phyloP scores from a whole-genome alignment of 2,888 invertebrate genomes.

The Drosophila conformis region DNA sequence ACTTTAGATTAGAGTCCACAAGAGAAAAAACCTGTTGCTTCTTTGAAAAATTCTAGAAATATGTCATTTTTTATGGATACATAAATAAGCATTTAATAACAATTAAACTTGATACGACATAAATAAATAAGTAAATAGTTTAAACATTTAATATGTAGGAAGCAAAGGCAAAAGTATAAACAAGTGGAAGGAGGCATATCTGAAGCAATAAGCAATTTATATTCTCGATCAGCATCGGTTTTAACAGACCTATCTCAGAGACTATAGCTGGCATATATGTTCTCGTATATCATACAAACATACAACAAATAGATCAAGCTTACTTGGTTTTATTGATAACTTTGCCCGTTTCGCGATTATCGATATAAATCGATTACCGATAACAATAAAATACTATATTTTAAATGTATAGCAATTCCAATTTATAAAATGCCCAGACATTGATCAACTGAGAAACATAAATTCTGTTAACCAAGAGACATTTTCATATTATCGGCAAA shows the following conservation, averaged over 20 bases:
- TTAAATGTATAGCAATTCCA: neutral
- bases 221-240: neutral
- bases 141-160: neutral
- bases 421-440: neutral
- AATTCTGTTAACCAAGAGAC: neutral
- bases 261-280: neutral
- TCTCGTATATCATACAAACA: neutral
- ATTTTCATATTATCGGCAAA: neutral
- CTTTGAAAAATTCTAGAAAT: neutral
- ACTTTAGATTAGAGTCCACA: slow-evolving; percentile 12
- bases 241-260: neutral
- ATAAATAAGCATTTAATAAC: neutral
- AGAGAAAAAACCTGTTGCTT: slow-evolving; percentile 6
- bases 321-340: neutral
- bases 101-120: neutral
- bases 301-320: too few species aligned
- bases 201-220: neutral
- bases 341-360: neutral
- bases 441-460: neutral
- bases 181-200: neutral
- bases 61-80: neutral
- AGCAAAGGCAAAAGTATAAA: neutral
- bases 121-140: neutral
- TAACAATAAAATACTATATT: rapidly evolving
- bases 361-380: neutral